Base-by-base conservation (phyloP, 2,797 vertebrate genomes). In the Oreochromis mossambicus region DNA sequence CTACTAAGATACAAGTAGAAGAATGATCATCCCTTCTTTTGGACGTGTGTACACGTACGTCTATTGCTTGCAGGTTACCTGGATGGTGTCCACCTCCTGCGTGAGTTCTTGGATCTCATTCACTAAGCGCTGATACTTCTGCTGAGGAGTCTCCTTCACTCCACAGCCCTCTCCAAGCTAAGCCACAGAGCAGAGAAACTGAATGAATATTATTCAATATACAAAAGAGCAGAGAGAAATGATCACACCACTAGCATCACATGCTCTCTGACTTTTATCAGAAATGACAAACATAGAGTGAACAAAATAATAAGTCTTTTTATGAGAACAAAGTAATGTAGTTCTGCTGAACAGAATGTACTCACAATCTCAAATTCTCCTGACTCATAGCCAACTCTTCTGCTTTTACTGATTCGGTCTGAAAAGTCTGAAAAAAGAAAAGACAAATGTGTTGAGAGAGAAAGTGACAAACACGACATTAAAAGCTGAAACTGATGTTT, bases 351-450 rank as follows among this genome's bases (percentile, higher is more conserved):
- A 56, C 32, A 82, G 41, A 80, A 55, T 48, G 8, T 87, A 97
- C 98, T 97, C 92, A 99, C 98, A 4, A 99, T 97, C 94, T 99
- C 98, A 83, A 97, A 99, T 11, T 98, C 98, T 78, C 98, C 98
- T 1, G 98, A 97, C 92, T 99, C 98, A 8, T 99, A 99, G 55
- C 98, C 98, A 8, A 98, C 98, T 70, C 97, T 96, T 92, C 97
- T 97, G 90, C 92, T 96, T 94, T 95, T 97, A 91, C 97, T 97
- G 92, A 99, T 98, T 92, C 97, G 96, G 93, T 99, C 98, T 0
- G 98, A 99, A 94, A 99, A 99, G 92, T 99, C 98, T 99, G 94
- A 41, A 7, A 46, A 68, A 86, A 86, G 81, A 55, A 85, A 83
- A 94, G 79, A 86, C 56, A 88, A 86, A 84, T 4, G 58, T 17